These are phyloP conservation scores for Phalanger gymnotis DNA, from an alignment of 2,797 vertebrate species.

Conservation along the genomic window DNA sequence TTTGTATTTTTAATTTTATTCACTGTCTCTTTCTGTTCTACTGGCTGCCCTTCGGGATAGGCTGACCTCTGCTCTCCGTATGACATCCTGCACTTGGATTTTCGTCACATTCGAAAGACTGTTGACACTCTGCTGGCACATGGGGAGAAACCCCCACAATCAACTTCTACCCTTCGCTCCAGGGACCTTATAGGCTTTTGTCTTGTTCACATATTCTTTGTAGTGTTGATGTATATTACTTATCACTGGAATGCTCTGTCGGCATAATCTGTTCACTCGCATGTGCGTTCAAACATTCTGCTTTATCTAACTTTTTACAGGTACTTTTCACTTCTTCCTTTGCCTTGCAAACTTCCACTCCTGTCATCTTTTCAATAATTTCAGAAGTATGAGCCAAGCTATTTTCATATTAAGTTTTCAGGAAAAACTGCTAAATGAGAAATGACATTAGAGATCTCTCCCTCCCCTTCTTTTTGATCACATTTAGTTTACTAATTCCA, in stretches of 20 bases:
- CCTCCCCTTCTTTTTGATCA: background rate
- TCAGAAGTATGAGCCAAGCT: conserved; percentile 66
- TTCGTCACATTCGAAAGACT: conserved; percentile 90
- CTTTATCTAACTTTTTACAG: conserved; percentile 81
- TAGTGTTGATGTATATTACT: conserved; percentile 92
- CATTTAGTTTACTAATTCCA: background rate
- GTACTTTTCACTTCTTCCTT: conserved; percentile 80
- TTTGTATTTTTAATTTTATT: conserved; percentile 90
- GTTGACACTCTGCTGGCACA: conserved; percentile 92
- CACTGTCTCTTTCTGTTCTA: conserved; percentile 92
- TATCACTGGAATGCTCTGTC: conserved; percentile 94
- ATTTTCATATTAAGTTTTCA: conserved; percentile 61
- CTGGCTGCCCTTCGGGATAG: conserved; percentile 90
- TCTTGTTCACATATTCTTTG: conserved; percentile 94
- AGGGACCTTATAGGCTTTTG: conserved; percentile 96
- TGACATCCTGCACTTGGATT: conserved; percentile 95
- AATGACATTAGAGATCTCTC: background rate
- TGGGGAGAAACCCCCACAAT: conserved; percentile 89
- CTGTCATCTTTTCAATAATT: conserved; percentile 77
- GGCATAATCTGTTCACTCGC: conserved; percentile 84
- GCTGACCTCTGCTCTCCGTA: conserved; percentile 95
- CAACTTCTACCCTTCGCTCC: conserved; percentile 91
- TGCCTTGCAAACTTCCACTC: conserved; percentile 71
- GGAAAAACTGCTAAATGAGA: conserved; percentile 47
- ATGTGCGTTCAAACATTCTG: conserved; percentile 78